These are phyloP conservation scores for Eristalinus aeneus DNA, from an alignment of 2,888 invertebrate species.

Conservation along the genomic window DNA sequence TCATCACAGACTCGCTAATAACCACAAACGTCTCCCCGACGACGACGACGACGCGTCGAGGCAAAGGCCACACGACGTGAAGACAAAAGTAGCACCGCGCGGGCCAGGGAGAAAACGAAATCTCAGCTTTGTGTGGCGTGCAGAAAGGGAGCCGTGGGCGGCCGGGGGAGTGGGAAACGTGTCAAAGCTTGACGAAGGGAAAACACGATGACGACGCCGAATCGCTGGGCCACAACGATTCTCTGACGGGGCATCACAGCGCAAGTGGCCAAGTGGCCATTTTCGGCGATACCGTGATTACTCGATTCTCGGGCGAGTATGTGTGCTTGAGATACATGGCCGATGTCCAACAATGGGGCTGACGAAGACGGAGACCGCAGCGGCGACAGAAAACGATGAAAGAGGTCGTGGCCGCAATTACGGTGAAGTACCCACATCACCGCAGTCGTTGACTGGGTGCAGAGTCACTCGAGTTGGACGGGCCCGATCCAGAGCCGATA, in stretches of 20 bases:
- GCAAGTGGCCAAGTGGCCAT: conserved; percentile 42
- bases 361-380: background rate
- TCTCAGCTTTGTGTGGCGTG: conserved; percentile 54
- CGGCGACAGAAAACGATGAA: conserved; percentile 41
- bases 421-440: conserved; percentile 47
- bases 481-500: conserved; percentile 18
- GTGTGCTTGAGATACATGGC: conserved; percentile 40
- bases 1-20: conserved; percentile 58
- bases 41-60: conserved; percentile 49
- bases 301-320: conserved; percentile 44
- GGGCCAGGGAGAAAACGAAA: conserved; percentile 28
- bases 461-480: conserved; percentile 43
- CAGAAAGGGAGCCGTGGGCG: background rate
- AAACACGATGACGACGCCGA: conserved; percentile 54
- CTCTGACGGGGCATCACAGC: conserved; percentile 6
- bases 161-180: conserved; percentile 41
- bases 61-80: conserved; percentile 63
- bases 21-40: conserved; percentile 56
- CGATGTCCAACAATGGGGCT: background rate
- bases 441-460: conserved; percentile 19
- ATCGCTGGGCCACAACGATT: conserved; percentile 28
- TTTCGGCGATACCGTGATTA: conserved; percentile 59
- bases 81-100: conserved; percentile 20
- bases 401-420: conserved; percentile 70
- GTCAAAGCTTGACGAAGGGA: conserved; percentile 71